phyloP scores from a whole-genome alignment of 1,140 invertebrate genomes.

The Leptinotarsa texana region DNA sequence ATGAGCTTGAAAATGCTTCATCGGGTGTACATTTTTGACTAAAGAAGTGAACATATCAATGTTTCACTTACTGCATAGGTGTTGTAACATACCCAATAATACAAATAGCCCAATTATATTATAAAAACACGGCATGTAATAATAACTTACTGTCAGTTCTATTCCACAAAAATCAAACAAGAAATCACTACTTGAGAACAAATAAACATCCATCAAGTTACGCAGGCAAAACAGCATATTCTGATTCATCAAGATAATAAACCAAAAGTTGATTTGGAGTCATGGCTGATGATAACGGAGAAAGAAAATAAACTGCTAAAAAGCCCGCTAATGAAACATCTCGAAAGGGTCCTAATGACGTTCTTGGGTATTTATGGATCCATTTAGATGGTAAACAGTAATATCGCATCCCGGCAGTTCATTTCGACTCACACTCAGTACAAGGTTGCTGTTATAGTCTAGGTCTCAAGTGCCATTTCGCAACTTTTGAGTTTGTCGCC shows the following conservation, averaged over 20 bases:
- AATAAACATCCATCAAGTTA: background rate
- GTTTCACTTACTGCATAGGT: too few relatives aligned
- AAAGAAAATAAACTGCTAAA: constrained; percentile 16
- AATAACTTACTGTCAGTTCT: too few relatives aligned
- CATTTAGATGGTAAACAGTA: constrained; percentile 26
- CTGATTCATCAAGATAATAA: background rate
- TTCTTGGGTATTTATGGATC: constrained; percentile 27
- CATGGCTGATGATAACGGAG: background rate
- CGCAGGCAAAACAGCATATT: background rate
- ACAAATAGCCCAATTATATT: too few relatives aligned
- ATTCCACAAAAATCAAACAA: too few relatives aligned
- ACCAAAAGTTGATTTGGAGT: constrained; percentile 12
- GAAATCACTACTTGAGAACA: too few relatives aligned
- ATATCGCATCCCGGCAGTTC: background rate
- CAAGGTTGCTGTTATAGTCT: background rate
- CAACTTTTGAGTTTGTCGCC: too few relatives aligned
- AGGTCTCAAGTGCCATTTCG: too few relatives aligned
- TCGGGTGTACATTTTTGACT: too few relatives aligned
- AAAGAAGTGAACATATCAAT: too few relatives aligned
- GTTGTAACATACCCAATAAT: too few relatives aligned
- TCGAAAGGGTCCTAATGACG: constrained; percentile 21
- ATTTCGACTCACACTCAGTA: background rate
- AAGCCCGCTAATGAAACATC: constrained; percentile 24
- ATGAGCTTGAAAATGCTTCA: too few relatives aligned
- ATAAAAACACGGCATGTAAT: too few relatives aligned